Conservation (phyloP, 1,140 invertebrate species). For the Nilaparvata lugens region DNA sequence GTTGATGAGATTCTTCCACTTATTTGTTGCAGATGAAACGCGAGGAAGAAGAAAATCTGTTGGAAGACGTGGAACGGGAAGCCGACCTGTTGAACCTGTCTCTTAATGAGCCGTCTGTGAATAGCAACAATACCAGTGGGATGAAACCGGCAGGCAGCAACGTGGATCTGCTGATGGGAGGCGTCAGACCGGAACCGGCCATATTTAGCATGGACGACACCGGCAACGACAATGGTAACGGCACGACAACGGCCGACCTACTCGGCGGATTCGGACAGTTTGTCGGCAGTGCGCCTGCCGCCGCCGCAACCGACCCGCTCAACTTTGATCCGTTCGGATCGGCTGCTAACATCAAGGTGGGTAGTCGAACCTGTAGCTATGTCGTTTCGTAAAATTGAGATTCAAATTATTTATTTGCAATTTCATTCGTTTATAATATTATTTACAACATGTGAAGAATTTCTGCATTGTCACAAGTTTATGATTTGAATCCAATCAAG, state of each 20-base stretch:
- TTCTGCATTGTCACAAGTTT: too few relatives aligned
- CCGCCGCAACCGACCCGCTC: neutral
- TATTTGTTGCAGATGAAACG: too few relatives aligned
- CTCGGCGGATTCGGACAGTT: conserved; percentile 9
- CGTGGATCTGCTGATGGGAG: neutral
- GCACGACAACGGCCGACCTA: neutral
- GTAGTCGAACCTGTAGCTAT: too few relatives aligned
- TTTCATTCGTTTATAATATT: too few relatives aligned
- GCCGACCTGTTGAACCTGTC: conserved; percentile 11
- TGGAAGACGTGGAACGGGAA: conserved; percentile 10
- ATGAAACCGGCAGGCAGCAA: neutral
- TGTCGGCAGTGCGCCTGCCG: neutral
- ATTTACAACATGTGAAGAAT: too few relatives aligned
- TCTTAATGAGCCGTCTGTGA: neutral
- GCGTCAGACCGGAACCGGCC: neutral
- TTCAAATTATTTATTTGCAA: too few relatives aligned
- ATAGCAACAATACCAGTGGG: neutral
- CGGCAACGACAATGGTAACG: neutral
- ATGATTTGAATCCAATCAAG: too few relatives aligned
- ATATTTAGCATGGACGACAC: neutral
- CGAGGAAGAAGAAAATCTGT: conserved; percentile 14
- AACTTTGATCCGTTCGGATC: conserved; percentile 11
- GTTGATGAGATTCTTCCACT: too few relatives aligned
- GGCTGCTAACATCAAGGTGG: neutral
- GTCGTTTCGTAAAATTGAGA: too few relatives aligned